These are phyloP conservation scores for Choristoneura fumiferana DNA, from an alignment of 1,140 invertebrate species.

Conservation along the genomic window DNA sequence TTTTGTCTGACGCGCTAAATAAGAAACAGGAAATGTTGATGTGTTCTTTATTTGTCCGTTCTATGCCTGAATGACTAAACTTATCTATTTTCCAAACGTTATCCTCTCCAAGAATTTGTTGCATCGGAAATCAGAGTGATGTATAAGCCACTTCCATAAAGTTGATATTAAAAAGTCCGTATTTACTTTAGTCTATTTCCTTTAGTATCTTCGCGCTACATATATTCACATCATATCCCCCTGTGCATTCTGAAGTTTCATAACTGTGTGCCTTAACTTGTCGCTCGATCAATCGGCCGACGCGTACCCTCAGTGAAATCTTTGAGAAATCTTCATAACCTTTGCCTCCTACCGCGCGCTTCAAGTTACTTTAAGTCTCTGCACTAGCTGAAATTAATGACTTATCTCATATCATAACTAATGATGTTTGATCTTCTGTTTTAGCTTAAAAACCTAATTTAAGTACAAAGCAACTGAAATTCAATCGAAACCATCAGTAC, in stretches of 20 bases:
- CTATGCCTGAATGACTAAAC: too few relatives aligned
- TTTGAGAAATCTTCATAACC: slow-evolving; percentile 5
- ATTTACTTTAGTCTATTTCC: background rate
- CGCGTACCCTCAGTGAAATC: background rate
- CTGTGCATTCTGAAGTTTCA: background rate
- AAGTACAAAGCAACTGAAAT: background rate
- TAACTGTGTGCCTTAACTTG: background rate
- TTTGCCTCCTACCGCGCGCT: slow-evolving; percentile 1
- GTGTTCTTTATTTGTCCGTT: too few relatives aligned
- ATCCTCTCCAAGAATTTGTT: too few relatives aligned
- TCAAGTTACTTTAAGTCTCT: background rate
- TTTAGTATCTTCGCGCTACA: background rate
- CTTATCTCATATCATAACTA: too few relatives aligned
- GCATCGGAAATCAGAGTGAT: too few relatives aligned
- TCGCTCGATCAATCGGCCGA: slow-evolving; percentile 1
- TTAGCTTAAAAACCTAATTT: too few relatives aligned
- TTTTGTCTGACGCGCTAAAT: too few relatives aligned
- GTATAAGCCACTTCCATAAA: background rate
- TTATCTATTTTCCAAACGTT: too few relatives aligned
- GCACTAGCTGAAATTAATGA: background rate
- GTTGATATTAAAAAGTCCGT: background rate
- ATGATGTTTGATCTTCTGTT: too few relatives aligned
- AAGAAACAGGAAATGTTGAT: too few relatives aligned
- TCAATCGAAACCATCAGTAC: slow-evolving; percentile 5
- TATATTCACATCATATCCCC: background rate